Percentiles rank a stretch among this genome's conserved stretches.
Evolutionary conservation across 1,140 invertebrate genomes (phyloP).

Genomic region (Daktulosphaira vitifoliae): DNA sequence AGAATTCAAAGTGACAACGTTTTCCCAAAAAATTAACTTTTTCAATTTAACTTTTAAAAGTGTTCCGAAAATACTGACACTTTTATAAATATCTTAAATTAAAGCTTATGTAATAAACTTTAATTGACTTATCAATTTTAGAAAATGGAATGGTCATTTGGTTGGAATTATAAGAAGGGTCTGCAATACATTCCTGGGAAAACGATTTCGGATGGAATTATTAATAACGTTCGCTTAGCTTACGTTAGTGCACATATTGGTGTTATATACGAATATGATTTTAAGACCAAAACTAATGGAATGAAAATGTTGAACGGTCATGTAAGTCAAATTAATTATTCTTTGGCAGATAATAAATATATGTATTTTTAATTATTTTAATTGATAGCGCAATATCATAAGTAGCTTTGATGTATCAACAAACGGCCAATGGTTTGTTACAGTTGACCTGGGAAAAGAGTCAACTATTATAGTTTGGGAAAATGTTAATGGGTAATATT

Average conservation of each 20-base stretch:
- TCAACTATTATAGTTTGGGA: conserved; percentile 9
- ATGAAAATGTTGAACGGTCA: background rate
- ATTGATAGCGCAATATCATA: background rate
- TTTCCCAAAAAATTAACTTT: no score
- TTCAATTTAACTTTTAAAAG: no score
- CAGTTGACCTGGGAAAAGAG: background rate
- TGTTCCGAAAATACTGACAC: no score
- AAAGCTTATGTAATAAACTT: no score
- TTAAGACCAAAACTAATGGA: background rate
- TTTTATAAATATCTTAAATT: no score
- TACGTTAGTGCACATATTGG: background rate
- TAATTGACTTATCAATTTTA: no score
- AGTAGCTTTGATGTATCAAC: background rate
- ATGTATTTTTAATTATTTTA: background rate
- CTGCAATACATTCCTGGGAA: background rate
- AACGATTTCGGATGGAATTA: background rate
- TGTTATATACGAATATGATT: background rate
- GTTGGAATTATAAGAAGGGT: background rate
- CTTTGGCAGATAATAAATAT: no score
- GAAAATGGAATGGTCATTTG: background rate
- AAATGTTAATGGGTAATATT: background rate
- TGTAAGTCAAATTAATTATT: no score
- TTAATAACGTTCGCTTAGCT: background rate
- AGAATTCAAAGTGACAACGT: no score
- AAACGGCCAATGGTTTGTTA: conserved; percentile 2